Evolutionary conservation across 1,140 invertebrate species (phyloP), one percentile per base, ranked within the genome.

Genomic region (Cyclina sinensis): DNA sequence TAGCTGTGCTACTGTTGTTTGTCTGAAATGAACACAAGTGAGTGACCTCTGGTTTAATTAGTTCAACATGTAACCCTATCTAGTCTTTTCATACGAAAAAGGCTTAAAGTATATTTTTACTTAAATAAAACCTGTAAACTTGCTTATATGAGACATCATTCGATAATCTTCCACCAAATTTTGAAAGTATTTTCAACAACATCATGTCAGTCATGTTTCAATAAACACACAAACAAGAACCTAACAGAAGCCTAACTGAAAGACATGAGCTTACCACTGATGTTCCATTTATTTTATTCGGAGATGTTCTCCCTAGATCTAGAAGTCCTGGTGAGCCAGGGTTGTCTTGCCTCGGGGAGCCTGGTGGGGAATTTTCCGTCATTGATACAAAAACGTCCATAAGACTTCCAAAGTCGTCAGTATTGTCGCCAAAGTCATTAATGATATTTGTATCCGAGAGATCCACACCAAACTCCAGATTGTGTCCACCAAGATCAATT

Each of bases 241-340:
- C n/a, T n/a, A n/a, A n/a, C n/a, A n/a, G n/a, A n/a, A n/a, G n/a
- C n/a, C n/a, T n/a, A n/a, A n/a, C n/a, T n/a, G n/a, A n/a, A n/a
- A n/a, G n/a, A n/a, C n/a, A n/a, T n/a, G n/a, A 12, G 90, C 90
- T 89, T 81, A 92, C 91, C 51, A 90, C 88, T 43, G 83, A 82
- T 48, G 81, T 82, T 39, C 91, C 91, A 89, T 91, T 91, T 59
- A 91, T 57, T 80, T 96, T 97, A 90, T 96, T 97, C 1, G 97
- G 97, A 90, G 97, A 97, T 27, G 96, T 96, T 57, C 95, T 96
- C 94, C 90, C 97, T 93, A 91, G 96, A 94, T 92, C 96, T 85
- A 96, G 96, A 65, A 96, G 95, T 35, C 96, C 96, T 51, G 96
- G 96, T 24, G 96, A 96, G 27, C 97, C 97, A 4, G 97, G 95